These are phyloP conservation scores for Synaphobranchus kaupii DNA, from an alignment of 2,797 vertebrate genomes.

Conservation along the genomic window DNA sequence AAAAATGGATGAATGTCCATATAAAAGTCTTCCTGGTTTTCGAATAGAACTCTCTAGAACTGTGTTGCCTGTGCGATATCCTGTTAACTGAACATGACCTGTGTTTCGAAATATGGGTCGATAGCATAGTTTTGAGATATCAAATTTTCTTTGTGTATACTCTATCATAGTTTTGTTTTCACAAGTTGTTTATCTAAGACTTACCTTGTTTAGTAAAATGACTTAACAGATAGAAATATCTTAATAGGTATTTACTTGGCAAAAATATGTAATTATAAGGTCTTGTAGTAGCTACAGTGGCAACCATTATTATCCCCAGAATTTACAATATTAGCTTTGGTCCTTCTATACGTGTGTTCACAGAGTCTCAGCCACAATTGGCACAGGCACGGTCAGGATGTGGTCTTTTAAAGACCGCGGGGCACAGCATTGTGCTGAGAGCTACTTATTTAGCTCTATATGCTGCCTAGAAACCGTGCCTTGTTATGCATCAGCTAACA, in stretches of 20 bases:
- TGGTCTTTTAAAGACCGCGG: background rate
- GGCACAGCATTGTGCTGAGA: background rate
- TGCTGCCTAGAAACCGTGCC: background rate
- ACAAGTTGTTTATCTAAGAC: too few relatives aligned
- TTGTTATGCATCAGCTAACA: background rate
- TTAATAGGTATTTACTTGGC: too few relatives aligned
- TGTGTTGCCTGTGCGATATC: background rate
- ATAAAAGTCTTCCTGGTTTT: background rate
- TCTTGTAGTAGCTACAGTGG: too few relatives aligned
- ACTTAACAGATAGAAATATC: too few relatives aligned
- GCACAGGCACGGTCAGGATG: background rate
- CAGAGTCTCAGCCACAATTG: background rate
- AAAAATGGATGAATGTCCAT: background rate
- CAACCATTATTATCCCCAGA: too few relatives aligned
- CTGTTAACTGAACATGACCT: background rate
- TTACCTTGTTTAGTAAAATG: too few relatives aligned
- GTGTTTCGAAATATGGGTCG: background rate
- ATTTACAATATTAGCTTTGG: too few relatives aligned
- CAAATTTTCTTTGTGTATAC: background rate
- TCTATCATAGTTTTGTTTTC: background rate
- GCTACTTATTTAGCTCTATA: background rate
- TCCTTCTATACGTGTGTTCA: too few relatives aligned
- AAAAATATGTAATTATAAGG: too few relatives aligned
- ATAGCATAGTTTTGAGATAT: background rate
- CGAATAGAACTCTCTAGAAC: background rate